phyloP scores from a whole-genome alignment of 2,888 invertebrate species.

The Drosophila maculinotata region DNA sequence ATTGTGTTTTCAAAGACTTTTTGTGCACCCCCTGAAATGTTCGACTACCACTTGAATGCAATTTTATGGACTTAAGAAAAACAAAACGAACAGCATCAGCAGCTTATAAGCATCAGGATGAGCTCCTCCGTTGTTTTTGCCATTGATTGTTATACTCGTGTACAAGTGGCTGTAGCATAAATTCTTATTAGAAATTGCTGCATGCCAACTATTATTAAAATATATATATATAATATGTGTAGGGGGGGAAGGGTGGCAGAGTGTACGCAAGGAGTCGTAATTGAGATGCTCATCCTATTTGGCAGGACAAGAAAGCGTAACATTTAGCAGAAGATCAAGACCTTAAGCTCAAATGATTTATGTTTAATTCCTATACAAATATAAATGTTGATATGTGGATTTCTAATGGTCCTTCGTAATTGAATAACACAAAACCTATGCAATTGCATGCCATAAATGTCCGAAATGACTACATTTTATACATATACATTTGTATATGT shows the following conservation, averaged over 20 bases:
- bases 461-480: slow-evolving; percentile 6
- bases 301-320: background rate
- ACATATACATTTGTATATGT: slow-evolving; percentile 1
- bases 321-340: slow-evolving; percentile 7
- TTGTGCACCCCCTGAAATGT: background rate
- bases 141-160: slow-evolving; percentile 25
- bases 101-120: slow-evolving; percentile 2
- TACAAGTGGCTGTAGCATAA: slow-evolving; percentile 51
- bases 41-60: slow-evolving; percentile 4
- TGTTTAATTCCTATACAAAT: slow-evolving; percentile 26
- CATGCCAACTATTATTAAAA: slow-evolving; percentile 66
- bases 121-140: slow-evolving; percentile 28
- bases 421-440: slow-evolving; percentile 42
- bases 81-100: slow-evolving; percentile 7
- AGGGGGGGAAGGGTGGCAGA: background rate
- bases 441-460: slow-evolving; percentile 34
- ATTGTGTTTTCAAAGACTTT: too few species aligned
- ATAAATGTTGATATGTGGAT: slow-evolving; percentile 22
- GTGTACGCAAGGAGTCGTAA: slow-evolving; percentile 4
- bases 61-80: slow-evolving; percentile 25
- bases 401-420: slow-evolving; percentile 32
- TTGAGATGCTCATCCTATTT: slow-evolving; percentile 18
- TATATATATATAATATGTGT: slow-evolving; percentile 33
- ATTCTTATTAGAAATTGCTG: slow-evolving; percentile 63
- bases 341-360: slow-evolving; percentile 46